These are phyloP conservation scores for Nycticebus coucang DNA, from an alignment of 2,113 vertebrate species.

Conservation along the genomic window DNA sequence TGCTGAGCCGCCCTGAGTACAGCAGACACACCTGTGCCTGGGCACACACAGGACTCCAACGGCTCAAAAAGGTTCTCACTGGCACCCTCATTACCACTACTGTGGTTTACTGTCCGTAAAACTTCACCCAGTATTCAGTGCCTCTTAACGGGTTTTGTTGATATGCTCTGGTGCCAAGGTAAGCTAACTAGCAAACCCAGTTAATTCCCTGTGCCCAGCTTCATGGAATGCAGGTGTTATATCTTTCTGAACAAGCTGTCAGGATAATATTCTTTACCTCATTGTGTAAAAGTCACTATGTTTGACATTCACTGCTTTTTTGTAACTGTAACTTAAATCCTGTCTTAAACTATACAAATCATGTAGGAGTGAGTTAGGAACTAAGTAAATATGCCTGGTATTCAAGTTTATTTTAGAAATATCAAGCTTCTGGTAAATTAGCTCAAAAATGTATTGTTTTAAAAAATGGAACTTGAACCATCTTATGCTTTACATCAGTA, in stretches of 20 bases:
- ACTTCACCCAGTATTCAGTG: not conserved
- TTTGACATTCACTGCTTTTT: not conserved
- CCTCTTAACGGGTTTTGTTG: not conserved
- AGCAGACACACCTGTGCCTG: not conserved
- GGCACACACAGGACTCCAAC: not conserved
- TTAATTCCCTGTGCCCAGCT: not conserved
- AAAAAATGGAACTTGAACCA: not conserved
- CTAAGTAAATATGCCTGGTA: not conserved
- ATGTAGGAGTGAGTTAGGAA: not conserved
- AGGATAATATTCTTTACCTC: not conserved
- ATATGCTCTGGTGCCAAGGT: accelerated
- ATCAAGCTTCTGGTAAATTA: not conserved
- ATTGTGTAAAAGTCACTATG: not conserved
- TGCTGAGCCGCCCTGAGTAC: no score
- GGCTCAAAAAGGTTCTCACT: not conserved
- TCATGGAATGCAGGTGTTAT: not conserved
- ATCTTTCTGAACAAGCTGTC: not conserved
- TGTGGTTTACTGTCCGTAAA: not conserved
- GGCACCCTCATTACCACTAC: not conserved
- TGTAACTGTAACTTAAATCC: not conserved
- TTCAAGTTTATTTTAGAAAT: not conserved
- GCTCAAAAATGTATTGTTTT: not conserved
- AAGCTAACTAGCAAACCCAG: not conserved
- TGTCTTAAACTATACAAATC: not conserved
- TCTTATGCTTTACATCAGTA: not conserved